Evolutionary conservation across 2,113 vertebrate genomes (phyloP).

Genomic region (Paedocypris sp.): DNA sequence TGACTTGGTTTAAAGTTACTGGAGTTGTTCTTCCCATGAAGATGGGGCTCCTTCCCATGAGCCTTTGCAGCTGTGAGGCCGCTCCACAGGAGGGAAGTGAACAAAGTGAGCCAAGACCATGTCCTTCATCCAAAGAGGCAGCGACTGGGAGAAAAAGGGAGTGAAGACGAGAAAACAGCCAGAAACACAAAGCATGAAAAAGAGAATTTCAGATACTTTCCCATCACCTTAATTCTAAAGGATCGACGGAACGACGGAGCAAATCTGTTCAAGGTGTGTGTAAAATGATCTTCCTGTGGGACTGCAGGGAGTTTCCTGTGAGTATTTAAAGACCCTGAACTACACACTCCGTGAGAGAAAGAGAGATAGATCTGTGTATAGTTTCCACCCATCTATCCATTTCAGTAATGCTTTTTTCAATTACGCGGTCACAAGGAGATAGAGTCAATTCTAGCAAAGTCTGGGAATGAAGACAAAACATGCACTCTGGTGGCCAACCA

Average conservation of each 20-base stretch:
- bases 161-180: not conserved
- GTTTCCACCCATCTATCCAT: no score
- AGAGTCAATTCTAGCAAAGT: no score
- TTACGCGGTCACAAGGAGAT: no score
- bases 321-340: slow-evolving; percentile 60
- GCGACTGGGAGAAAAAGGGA: not conserved
- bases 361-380: not conserved
- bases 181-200: no score
- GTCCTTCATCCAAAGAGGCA: not conserved
- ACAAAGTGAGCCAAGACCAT: slow-evolving; percentile 1
- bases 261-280: not conserved
- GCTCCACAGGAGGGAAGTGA: not conserved
- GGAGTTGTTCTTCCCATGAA: not conserved
- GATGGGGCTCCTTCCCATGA: slow-evolving; percentile 6
- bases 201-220: no score
- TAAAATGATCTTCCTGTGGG: slow-evolving; percentile 10
- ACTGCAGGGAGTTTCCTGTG: slow-evolving; percentile 44
- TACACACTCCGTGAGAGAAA: slow-evolving; percentile 11
- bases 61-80: slow-evolving; percentile 5
- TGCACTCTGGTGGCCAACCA: no score
- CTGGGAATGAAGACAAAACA: no score
- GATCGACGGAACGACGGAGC: not conserved
- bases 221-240: no score
- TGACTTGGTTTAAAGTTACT: not conserved
- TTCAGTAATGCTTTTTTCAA: no score